Evolutionary conservation across 2,797 vertebrate genomes (phyloP).

Genomic region (Buphagus erythrorhynchus): DNA sequence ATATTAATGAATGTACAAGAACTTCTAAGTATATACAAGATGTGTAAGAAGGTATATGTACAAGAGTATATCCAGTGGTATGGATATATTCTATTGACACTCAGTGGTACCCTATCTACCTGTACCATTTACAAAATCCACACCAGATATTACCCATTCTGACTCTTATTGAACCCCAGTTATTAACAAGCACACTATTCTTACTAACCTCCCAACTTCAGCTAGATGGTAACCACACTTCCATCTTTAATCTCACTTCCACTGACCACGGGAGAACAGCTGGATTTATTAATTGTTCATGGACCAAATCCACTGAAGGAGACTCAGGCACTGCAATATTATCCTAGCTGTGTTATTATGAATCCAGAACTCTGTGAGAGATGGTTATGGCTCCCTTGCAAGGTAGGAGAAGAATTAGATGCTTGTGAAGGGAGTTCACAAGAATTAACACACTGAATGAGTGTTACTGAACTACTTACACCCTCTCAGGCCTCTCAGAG

Average conservation of each 20-base stretch:
- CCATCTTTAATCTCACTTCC: neutral
- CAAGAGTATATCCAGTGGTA: neutral
- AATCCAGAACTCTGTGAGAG: neutral
- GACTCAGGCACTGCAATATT: neutral
- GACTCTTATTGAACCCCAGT: neutral
- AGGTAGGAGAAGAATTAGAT: neutral
- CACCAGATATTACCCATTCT: neutral
- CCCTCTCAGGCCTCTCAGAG: neutral
- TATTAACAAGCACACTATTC: neutral
- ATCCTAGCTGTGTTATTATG: neutral
- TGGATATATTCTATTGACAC: neutral
- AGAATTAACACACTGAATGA: neutral
- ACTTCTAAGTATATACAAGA: neutral
- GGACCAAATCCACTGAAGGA: neutral
- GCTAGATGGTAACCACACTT: neutral
- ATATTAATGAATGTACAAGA: neutral
- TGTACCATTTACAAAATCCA: neutral
- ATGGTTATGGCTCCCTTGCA: rapidly evolving
- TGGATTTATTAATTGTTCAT: neutral
- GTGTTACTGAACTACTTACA: neutral
- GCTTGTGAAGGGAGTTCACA: neutral
- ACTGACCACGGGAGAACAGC: neutral
- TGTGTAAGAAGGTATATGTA: neutral
- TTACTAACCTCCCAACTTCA: neutral
- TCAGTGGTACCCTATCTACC: too few species aligned